Conservation (phyloP, 2,113 vertebrate genomes). For the Fukomys damarensis region DNA sequence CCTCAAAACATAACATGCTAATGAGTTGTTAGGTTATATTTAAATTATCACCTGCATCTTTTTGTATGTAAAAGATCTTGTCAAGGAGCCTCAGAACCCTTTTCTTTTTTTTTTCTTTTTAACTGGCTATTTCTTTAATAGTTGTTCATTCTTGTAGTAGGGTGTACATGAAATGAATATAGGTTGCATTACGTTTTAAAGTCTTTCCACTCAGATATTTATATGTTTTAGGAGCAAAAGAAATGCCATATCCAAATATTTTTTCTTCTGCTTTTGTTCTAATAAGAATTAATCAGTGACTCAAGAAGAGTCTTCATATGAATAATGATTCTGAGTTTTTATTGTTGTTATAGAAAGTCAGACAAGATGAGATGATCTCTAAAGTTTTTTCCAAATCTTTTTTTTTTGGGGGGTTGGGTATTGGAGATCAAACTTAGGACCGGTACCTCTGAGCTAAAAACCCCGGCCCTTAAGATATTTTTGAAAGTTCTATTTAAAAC, state of each 20-base stretch:
- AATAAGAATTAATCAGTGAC: slow-evolving; percentile 36
- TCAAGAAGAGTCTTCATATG: neutral
- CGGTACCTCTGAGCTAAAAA: too few species aligned
- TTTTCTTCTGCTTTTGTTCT: slow-evolving; percentile 7
- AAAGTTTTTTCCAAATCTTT: slow-evolving; percentile 21
- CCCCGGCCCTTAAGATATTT: neutral
- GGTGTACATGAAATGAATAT: neutral
- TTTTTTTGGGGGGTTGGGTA: too few species aligned
- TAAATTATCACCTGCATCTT: neutral
- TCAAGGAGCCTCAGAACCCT: slow-evolving; percentile 4
- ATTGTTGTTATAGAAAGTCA: slow-evolving; percentile 37
- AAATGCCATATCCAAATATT: neutral
- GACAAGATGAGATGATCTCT: neutral
- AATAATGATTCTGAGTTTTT: slow-evolving; percentile 4
- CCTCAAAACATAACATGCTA: neutral
- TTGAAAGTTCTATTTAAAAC: slow-evolving; percentile 35
- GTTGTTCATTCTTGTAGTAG: neutral
- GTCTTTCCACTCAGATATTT: neutral
- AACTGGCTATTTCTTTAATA: neutral
- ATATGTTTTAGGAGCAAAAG: neutral
- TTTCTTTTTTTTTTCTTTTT: too few species aligned
- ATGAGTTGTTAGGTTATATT: neutral
- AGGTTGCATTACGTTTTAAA: neutral
- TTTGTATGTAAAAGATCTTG: neutral
- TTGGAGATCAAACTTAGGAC: too few species aligned